phyloP scores from a whole-genome alignment of 2,888 invertebrate species.

The Diploptera punctata region DNA sequence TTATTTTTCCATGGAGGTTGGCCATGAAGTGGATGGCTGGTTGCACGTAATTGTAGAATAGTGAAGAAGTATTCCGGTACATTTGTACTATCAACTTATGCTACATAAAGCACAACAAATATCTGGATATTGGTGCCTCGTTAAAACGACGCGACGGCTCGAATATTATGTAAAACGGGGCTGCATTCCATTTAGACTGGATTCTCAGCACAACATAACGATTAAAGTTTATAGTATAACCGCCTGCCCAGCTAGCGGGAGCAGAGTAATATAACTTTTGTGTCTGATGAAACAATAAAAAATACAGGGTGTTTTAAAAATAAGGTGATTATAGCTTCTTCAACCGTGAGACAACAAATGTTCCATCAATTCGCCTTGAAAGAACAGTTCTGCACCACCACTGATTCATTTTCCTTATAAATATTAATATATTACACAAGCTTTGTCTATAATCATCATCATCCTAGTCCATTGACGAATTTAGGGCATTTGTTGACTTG shows the following conservation, averaged over 20 bases:
- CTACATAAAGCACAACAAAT: slow-evolving; percentile 10
- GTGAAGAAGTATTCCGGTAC: background rate
- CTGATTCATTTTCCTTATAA: too few relatives aligned
- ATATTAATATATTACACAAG: too few relatives aligned
- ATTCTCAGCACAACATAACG: slow-evolving; percentile 5
- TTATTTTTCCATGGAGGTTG: slow-evolving; percentile 7
- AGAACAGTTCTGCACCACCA: too few relatives aligned
- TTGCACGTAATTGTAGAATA: slow-evolving; percentile 8
- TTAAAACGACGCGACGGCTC: background rate
- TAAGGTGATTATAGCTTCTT: too few relatives aligned
- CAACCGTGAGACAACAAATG: too few relatives aligned
- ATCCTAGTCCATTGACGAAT: too few relatives aligned
- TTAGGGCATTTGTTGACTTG: too few relatives aligned
- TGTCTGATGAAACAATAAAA: slow-evolving; percentile 20
- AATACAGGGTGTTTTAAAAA: too few relatives aligned
- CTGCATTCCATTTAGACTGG: background rate
- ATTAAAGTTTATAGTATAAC: slow-evolving; percentile 18
- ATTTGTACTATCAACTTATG: background rate
- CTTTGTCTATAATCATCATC: too few relatives aligned
- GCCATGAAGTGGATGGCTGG: slow-evolving; percentile 38
- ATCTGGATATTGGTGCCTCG: background rate
- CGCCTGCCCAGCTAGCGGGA: too few relatives aligned
- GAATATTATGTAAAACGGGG: too few relatives aligned
- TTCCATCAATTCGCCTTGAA: too few relatives aligned
- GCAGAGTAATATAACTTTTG: slow-evolving; percentile 24